A percentile compares a stretch with the other conserved stretches of the same genome.
Conservation (phyloP, 2,113 vertebrate genomes). For the Megaptera novaeangliae region DNA sequence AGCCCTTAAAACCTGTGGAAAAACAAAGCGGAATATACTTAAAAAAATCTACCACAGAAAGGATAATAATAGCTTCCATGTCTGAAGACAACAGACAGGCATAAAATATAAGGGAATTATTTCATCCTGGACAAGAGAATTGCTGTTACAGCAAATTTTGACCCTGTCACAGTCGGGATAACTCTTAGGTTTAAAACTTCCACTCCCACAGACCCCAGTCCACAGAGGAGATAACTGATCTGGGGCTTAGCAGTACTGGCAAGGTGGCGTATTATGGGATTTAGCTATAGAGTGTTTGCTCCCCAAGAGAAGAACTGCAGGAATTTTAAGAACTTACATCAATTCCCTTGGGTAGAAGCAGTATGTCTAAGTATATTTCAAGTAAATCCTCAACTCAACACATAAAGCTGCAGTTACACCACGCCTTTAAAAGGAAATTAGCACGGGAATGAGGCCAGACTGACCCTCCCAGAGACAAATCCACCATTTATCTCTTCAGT, state of each 20-base stretch:
- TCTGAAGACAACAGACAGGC: slow-evolving; percentile 61
- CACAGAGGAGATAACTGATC: slow-evolving; percentile 62
- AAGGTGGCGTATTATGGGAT: slow-evolving; percentile 40
- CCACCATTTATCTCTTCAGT: slow-evolving; percentile 35
- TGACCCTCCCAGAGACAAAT: slow-evolving; percentile 42
- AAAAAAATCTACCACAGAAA: slow-evolving; percentile 56
- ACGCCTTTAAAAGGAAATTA: slow-evolving; percentile 64
- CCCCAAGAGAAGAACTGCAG: slow-evolving; percentile 57
- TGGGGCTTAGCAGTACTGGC: slow-evolving; percentile 59
- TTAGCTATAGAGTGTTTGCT: slow-evolving; percentile 68
- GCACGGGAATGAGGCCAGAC: slow-evolving; percentile 40
- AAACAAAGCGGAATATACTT: slow-evolving; percentile 52
- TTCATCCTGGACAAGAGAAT: slow-evolving; percentile 66
- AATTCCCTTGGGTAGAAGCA: slow-evolving; percentile 59
- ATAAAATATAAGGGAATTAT: slow-evolving; percentile 58
- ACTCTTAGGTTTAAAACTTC: slow-evolving; percentile 50
- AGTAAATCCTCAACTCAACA: slow-evolving; percentile 74
- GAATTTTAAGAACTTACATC: slow-evolving; percentile 66
- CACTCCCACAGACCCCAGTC: slow-evolving; percentile 20
- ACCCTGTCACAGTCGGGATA: slow-evolving; percentile 44
- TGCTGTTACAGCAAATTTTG: slow-evolving; percentile 67
- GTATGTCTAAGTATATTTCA: slow-evolving; percentile 74
- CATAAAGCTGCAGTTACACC: slow-evolving; percentile 65
- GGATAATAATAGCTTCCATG: slow-evolving; percentile 60
- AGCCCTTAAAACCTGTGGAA: slow-evolving; percentile 32